Conservation (phyloP, 2,797 vertebrate species). For the Pangasius larnaudii region DNA sequence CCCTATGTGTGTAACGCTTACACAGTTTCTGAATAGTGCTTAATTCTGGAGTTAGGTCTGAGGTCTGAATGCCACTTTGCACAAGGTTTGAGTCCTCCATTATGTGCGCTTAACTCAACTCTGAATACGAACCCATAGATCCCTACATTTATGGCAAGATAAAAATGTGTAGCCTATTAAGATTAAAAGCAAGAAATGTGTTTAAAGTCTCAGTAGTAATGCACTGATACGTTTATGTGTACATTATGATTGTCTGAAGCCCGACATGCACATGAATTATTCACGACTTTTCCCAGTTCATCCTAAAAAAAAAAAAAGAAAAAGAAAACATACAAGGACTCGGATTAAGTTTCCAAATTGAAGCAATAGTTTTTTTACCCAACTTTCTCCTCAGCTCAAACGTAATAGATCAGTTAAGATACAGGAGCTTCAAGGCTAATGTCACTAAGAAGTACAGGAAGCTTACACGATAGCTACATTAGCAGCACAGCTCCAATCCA, state of each 20-base stretch:
- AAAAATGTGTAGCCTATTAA: not conserved
- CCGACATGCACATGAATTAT: not conserved
- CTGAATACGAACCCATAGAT: not conserved
- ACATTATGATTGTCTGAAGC: not conserved
- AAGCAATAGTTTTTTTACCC: not conserved
- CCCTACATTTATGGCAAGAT: not conserved
- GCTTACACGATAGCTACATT: not conserved
- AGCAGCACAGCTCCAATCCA: not conserved
- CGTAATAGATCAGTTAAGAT: not conserved
- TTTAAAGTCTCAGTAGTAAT: not conserved
- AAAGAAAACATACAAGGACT: not conserved
- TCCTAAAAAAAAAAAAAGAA: not conserved
- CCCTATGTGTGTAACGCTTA: not conserved
- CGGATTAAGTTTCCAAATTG: not conserved
- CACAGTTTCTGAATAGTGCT: not conserved
- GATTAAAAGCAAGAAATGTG: not conserved
- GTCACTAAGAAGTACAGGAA: too few relatives aligned
- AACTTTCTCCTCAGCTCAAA: not conserved
- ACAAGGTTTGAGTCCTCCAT: too few relatives aligned
- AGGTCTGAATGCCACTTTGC: not conserved
- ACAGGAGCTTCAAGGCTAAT: not conserved
- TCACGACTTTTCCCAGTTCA: conserved; percentile 3
- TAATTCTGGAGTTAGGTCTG: not conserved
- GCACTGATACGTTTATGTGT: not conserved
- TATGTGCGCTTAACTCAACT: not conserved